Evolutionary conservation across 2,888 invertebrate species (phyloP).

Genomic region (Drosophila stalkeri): DNA sequence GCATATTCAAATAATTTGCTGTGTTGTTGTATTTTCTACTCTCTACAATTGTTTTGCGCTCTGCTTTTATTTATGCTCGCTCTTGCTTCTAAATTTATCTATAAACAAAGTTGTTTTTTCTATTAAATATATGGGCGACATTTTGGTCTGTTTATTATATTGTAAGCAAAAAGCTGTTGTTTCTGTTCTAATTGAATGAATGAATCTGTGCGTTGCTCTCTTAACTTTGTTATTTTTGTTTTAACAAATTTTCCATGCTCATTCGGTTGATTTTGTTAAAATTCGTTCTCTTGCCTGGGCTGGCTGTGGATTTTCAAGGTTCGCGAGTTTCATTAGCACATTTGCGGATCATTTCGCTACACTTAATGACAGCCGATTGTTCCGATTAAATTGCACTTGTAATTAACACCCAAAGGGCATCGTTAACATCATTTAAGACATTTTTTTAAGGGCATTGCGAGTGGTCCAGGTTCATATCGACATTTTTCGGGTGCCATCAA

Average conservation of each 20-base stretch:
- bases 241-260: slow-evolving; percentile 41
- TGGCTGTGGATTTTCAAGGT: slow-evolving; percentile 54
- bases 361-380: slow-evolving; percentile 76
- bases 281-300: not conserved
- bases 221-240: slow-evolving; percentile 22
- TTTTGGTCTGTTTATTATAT: slow-evolving; percentile 48
- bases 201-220: slow-evolving; percentile 47
- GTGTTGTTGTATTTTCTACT: slow-evolving; percentile 25
- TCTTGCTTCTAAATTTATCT: slow-evolving; percentile 70
- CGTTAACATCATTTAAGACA: slow-evolving; percentile 78
- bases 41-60: slow-evolving; percentile 22
- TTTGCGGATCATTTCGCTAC: slow-evolving; percentile 61
- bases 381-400: slow-evolving; percentile 70
- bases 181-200: slow-evolving; percentile 72
- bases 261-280: not conserved
- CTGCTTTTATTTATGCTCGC: slow-evolving; percentile 30
- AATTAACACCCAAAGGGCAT: slow-evolving; percentile 82
- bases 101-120: slow-evolving; percentile 36
- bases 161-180: slow-evolving; percentile 46
- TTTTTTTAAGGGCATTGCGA: slow-evolving; percentile 43
- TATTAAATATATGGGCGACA: slow-evolving; percentile 39
- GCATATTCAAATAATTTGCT: slow-evolving; percentile 1
- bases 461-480: slow-evolving; percentile 47
- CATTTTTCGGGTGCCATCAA: slow-evolving; percentile 49
- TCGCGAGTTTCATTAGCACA: slow-evolving; percentile 68